Conservation (phyloP, 2,797 vertebrate species). For the Pseudomugil tenellus region DNA sequence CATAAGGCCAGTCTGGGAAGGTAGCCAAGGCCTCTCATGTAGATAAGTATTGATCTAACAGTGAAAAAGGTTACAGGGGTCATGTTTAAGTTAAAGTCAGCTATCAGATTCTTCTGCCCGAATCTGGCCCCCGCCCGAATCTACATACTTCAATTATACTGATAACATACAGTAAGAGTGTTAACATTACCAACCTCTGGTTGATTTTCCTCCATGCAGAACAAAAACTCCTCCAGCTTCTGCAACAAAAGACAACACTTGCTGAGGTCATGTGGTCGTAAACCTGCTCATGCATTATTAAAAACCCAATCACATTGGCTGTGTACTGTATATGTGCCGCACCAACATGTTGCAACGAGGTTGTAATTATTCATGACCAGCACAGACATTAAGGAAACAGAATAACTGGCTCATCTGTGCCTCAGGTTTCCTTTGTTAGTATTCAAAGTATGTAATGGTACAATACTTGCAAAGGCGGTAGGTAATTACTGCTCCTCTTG, state of each 20-base stretch:
- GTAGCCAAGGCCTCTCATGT: constrained; percentile 30
- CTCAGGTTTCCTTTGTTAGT: constrained; percentile 62
- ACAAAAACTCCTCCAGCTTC: constrained; percentile 84
- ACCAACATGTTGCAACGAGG: constrained; percentile 64
- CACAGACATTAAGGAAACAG: constrained; percentile 67
- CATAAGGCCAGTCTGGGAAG: constrained; percentile 22
- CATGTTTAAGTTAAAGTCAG: constrained; percentile 64
- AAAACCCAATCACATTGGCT: constrained; percentile 70
- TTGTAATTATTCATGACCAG: constrained; percentile 78
- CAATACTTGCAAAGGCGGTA: constrained; percentile 55
- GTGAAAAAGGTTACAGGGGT: constrained; percentile 39
- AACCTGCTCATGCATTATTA: constrained; percentile 78
- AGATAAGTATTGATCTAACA: constrained; percentile 62
- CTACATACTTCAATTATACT: constrained; percentile 44
- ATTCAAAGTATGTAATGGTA: constrained; percentile 62
- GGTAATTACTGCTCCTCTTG: constrained; percentile 70
- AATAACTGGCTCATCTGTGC: constrained; percentile 68
- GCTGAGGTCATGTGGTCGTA: constrained; percentile 64
- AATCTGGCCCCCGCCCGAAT: background rate
- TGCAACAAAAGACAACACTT: constrained; percentile 75
- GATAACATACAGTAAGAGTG: constrained; percentile 25
- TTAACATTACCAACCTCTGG: constrained; percentile 77
- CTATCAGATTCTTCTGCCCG: constrained; percentile 39
- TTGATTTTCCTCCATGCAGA: constrained; percentile 82
- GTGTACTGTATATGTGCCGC: constrained; percentile 63